Evolutionary conservation across 2,797 vertebrate genomes (phyloP), one percentile per base, ranked within the genome.

Genomic region (Heterohyrax brucei): DNA sequence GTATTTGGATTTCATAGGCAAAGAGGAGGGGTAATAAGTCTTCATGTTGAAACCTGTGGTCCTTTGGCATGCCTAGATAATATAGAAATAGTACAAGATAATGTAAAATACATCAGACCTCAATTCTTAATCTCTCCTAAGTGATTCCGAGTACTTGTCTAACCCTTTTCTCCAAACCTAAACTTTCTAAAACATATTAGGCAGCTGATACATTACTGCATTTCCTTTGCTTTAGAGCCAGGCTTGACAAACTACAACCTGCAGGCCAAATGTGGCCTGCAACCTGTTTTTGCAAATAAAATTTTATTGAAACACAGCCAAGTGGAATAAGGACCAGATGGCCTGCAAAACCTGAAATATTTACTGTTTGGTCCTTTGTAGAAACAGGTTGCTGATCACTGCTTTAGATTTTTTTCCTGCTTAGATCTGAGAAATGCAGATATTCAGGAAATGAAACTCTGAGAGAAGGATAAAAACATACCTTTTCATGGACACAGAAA

Each of bases 361-460:
- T 56, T 56, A 56, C 53, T 56, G 10, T 56, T 16, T 87, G 77
- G 72, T n/a, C 68, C n/a, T 93, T 83, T 64, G 72, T 8, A 91
- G 50, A 72, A 90, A 79, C 83, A 73, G 48, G 91, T 96, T 91
- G 50, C 73, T 1, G 10, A 87, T 24, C 88, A 59, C 66, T 83
- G 46, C 22, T 87, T 89, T 95, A 92, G 44, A 87, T 33, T 95
- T 16, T 95, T 78, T 89, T 76, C 16, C 53, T 90, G 59, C n/a
- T 72, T 72, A 79, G 59, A 81, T 66, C 73, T 95, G 79, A 96
- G 86, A 84, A 84, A 92, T 89, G 53, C 33, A 96, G 50, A 77
- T 93, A 30, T 85, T 96, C 70, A 73, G 85, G 79, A 97, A 95
- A 96, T 53, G 50, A 68, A 61, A 62, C n/a, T 95, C 90, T 93